A percentile compares a stretch with the other conserved stretches of the same genome.
Conservation (phyloP, 37 sponge, comb jelly and placozoan genomes). For the Haliclona indistincta region DNA sequence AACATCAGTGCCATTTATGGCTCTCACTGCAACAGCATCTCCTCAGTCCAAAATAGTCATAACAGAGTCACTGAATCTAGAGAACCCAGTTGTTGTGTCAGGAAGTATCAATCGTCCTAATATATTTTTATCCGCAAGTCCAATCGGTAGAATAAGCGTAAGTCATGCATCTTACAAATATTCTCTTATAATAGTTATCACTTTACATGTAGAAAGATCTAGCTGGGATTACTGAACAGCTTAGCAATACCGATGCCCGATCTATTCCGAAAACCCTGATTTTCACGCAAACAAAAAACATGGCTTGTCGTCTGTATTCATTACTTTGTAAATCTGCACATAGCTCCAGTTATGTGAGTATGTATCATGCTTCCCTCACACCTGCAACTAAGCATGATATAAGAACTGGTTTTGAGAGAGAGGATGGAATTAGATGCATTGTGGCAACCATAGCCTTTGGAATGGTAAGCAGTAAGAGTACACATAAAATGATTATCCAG, state of each 20-base stretch:
- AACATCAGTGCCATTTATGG: conserved; percentile 5
- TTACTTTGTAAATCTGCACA: not conserved
- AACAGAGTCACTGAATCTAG: not conserved
- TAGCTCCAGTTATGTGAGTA: not conserved
- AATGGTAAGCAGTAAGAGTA: not conserved
- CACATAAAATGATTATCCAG: not conserved
- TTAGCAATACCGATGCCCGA: no score
- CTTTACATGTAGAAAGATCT: no score
- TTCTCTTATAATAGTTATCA: no score
- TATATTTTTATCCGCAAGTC: not conserved
- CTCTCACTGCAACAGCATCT: conserved; percentile 18
- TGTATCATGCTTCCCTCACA: conserved; percentile 12
- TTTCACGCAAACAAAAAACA: not conserved
- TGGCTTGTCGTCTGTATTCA: not conserved
- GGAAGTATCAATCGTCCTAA: conserved; percentile 1
- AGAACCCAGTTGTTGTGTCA: not conserved
- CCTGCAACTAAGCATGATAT: not conserved
- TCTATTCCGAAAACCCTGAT: no score
- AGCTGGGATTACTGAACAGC: no score
- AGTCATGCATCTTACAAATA: no score
- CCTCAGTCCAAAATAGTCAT: not conserved
- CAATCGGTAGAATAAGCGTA: conserved; percentile 1
- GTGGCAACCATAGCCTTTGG: not conserved
- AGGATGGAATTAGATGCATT: not conserved
- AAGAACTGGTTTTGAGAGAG: not conserved